Percentiles rank a stretch among this genome's conserved stretches.
These are phyloP conservation scores for Rhincodon typus DNA, from an alignment of 2,797 vertebrate genomes.

Conservation along the genomic window DNA sequence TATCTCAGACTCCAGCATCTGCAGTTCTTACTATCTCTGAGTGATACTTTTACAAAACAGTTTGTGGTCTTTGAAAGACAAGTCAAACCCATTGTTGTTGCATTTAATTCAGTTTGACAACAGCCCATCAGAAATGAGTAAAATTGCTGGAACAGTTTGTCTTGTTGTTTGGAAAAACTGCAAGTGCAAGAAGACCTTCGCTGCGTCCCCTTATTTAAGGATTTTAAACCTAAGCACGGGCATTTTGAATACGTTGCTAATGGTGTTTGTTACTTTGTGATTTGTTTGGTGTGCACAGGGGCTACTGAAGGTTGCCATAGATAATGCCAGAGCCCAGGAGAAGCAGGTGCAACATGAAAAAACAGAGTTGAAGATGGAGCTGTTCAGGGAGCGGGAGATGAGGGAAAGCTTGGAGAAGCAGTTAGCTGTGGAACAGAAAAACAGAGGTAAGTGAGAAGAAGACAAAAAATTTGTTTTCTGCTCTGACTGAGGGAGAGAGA, in stretches of 20 bases:
- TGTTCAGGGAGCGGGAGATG: conserved; percentile 95
- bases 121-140: too few species aligned
- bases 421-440: conserved; percentile 96
- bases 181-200: background rate
- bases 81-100: background rate
- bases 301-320: conserved; percentile 95
- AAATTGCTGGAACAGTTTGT: background rate
- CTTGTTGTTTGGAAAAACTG: background rate
- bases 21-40: too few species aligned
- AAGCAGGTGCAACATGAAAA: conserved; percentile 99
- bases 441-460: conserved; percentile 73
- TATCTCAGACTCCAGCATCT: too few species aligned
- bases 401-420: conserved; percentile 97
- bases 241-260: conserved; percentile 7
- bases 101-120: background rate
- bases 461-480: too few species aligned
- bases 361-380: conserved; percentile 98
- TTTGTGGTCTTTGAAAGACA: background rate
- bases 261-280: background rate
- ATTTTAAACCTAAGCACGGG: background rate
- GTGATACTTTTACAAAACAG: background rate
- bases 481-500: background rate
- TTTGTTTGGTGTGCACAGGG: conserved; percentile 64
- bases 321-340: conserved; percentile 97
- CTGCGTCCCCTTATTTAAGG: background rate